A percentile compares a stretch with the other conserved stretches of the same genome.
These are phyloP conservation scores for Sarcophaga peregrina DNA, from an alignment of 1,140 invertebrate species.

Conservation along the genomic window DNA sequence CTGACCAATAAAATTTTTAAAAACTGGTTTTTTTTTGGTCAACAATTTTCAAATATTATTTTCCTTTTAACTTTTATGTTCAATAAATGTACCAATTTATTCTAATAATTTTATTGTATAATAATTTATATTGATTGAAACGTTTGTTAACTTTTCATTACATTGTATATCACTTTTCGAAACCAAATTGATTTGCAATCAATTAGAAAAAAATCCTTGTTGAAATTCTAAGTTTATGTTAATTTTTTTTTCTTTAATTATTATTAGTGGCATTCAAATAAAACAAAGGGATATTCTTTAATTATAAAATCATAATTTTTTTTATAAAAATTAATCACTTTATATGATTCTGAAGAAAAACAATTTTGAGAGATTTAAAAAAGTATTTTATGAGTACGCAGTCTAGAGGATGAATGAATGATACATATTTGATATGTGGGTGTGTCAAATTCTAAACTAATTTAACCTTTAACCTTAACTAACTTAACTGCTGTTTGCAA, in stretches of 20 bases:
- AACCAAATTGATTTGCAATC: not conserved
- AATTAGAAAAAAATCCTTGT: conserved; percentile 10
- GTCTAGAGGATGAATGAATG: too few species aligned
- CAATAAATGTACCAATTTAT: conserved; percentile 16
- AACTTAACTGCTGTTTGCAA: too few species aligned
- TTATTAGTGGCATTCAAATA: not conserved
- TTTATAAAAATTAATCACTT: too few species aligned
- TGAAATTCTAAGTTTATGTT: not conserved
- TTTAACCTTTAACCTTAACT: too few species aligned
- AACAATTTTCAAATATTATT: too few species aligned
- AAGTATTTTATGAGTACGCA: too few species aligned
- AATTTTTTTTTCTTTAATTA: not conserved
- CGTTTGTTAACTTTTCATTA: not conserved
- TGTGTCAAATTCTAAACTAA: too few species aligned
- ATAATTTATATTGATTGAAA: not conserved
- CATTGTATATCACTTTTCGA: not conserved
- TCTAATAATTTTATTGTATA: not conserved
- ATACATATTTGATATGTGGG: too few species aligned
- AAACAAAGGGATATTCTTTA: not conserved
- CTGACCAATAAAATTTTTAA: not conserved
- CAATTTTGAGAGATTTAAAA: too few species aligned
- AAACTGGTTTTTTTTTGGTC: too few species aligned
- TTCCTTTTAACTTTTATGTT: not conserved
- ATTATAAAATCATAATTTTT: too few species aligned
- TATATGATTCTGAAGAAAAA: too few species aligned